Evolutionary conservation across 2,113 vertebrate species (phyloP), one percentile per base, ranked within the genome.

Genomic region (Dinomys branickii): DNA sequence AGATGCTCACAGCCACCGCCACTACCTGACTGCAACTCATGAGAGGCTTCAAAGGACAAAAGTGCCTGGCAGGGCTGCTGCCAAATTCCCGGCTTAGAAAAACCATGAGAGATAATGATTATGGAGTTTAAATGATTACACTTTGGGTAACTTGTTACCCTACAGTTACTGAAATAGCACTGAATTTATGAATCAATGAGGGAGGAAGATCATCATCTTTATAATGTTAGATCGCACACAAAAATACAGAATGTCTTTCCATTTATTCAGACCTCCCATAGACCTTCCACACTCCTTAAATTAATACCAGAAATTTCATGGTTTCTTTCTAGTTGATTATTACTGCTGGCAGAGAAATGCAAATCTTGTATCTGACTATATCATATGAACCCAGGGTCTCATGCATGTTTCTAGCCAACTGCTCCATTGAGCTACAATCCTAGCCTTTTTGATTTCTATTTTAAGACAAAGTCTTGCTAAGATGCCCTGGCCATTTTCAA

Each of bases 311-410:
- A 78, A 85, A 73, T 71, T 71, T 73, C 26, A 52, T 33, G n/a
- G 26, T 78, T 80, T 58, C 44, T 65, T 90, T 94, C 73, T 77
- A 75, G 92, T 69, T 56, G 30, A 63, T 78, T 92, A 85, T 13
- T 77, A 65, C 35, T 85, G 61, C 52, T 52, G 44, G 67, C 6
- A 87, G 58, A 77, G 52, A 94, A 92, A 97, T 75, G 63, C 1
- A 75, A 92, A 71, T 38, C 33, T 82, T 69, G 0, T 19, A 69
- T 90, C 73, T 96, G n/a, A 71, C 67, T 69, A 56, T 0, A 86
- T 67, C 38, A n/a, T n/a, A n/a, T n/a, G 30, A 35, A 80, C 30
- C 33, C 33, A 54, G 17, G 73, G 47, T 20, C 30, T 54, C 30
- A 5, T 52, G 50, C 30, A 80, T 80, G 30, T n/a, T n/a, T n/a